phyloP scores from a whole-genome alignment of 2,113 vertebrate species.

The Cyrtonyx montezumae region DNA sequence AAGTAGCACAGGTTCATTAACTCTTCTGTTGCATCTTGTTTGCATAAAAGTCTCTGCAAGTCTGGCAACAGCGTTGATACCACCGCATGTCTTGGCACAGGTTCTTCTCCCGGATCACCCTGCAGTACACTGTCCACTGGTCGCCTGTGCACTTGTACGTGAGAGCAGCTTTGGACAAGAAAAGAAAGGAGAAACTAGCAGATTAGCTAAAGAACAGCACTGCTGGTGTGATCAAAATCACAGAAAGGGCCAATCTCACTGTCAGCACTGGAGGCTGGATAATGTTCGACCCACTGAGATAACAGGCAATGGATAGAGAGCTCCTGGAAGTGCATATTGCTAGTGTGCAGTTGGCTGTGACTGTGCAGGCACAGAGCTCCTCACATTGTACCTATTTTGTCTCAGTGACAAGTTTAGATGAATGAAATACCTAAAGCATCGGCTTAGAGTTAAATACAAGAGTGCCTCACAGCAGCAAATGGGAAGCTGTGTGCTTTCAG shows the following conservation, averaged over 20 bases:
- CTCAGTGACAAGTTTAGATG: neutral
- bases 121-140: conserved; percentile 95
- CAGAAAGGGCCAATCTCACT: neutral
- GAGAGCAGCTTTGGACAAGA: conserved; percentile 85
- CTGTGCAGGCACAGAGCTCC: neutral
- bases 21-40: conserved; percentile 87
- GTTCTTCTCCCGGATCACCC: conserved; percentile 92
- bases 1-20: conserved; percentile 66
- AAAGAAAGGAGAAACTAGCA: conserved; percentile 25
- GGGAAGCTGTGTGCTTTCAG: neutral
- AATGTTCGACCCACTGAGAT: neutral
- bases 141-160: conserved; percentile 94
- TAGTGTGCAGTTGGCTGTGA: neutral
- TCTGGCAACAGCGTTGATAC: conserved; percentile 97
- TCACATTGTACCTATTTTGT: neutral
- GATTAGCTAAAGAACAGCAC: neutral
- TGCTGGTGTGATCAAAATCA: neutral
- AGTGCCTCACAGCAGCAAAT: rapidly evolving
- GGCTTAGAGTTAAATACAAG: neutral
- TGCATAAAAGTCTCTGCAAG: conserved; percentile 95
- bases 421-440: neutral
- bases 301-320: neutral
- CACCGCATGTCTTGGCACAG: conserved; percentile 97
- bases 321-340: neutral
- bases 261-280: neutral